Evolutionary conservation across 35 echinoderm and acorn worm genomes (phyloP).

Genomic region (Apostichopus japonicus): DNA sequence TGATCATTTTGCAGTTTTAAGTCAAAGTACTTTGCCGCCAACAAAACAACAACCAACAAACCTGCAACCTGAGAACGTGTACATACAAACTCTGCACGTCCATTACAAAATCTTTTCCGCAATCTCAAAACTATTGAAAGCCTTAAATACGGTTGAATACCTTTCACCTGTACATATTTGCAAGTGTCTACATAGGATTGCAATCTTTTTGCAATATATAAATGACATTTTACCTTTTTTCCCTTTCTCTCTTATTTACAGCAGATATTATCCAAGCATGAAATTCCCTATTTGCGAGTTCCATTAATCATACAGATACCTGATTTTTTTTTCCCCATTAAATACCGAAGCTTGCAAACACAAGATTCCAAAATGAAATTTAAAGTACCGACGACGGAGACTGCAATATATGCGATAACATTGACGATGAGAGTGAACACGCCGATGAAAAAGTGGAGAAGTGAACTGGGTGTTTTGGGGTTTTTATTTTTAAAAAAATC

Average conservation of each 20-base stretch:
- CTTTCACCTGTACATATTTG: constrained; percentile 15
- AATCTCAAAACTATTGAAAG: neutral
- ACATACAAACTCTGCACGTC: neutral
- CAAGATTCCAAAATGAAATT: neutral
- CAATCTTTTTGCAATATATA: neutral
- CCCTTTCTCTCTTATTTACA: neutral
- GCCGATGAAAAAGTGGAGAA: no score
- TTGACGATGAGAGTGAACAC: no score
- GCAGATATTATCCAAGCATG: neutral
- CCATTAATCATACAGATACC: neutral
- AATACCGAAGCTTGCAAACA: constrained; percentile 13
- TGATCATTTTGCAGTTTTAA: neutral
- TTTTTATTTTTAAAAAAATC: no score
- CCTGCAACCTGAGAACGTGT: no score
- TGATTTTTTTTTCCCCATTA: neutral
- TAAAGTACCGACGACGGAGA: neutral
- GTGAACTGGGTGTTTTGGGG: no score
- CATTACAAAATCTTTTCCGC: neutral
- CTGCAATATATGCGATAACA: no score
- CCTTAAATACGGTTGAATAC: neutral
- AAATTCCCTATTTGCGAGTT: constrained; percentile 1
- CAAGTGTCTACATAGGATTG: neutral
- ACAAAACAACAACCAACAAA: neutral
- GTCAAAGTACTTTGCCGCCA: neutral
- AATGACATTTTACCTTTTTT: neutral